Base-by-base conservation (phyloP, 2,113 vertebrate genomes). In the Rhinogobius similis region DNA sequence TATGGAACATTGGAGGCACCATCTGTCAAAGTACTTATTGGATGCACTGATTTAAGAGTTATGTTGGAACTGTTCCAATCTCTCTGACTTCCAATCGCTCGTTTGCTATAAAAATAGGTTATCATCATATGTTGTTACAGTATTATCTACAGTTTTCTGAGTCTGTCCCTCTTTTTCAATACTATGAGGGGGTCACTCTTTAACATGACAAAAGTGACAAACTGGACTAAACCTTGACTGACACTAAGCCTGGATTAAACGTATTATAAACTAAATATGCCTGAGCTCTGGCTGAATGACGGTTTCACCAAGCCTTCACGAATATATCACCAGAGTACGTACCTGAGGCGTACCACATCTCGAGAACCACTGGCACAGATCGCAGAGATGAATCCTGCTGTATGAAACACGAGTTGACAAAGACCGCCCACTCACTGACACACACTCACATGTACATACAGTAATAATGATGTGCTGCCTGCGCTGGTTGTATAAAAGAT, bases 401-500 rank as follows among this genome's bases (percentile, higher is more conserved):
- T 72, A 67, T 56, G 68, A n/a, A 61, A 68, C 26, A 63, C 62
- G 27, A 66, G 68, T 44, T 68, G n/a, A 69, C 46, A 65, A 23
- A 58, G n/a, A 65, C 52, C 61, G 46, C 9, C n/a, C 39, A 66
- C 52, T 41, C 70, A 65, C 10, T 64, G 55, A 68, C 20, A 62
- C 20, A 44, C 1, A 64, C 64, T 14, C 44, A 50, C 62, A 67
- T 59, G 43, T 0, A 11, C 73, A 55, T 13, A 74, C 59, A 79
- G 53, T 82, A 88, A 90, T 69, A 77, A 72, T 81, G 66, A 83
- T 75, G 50, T 74, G 55, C 58, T 61, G 83, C 48, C 73, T 61
- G 75, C 27, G 82, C 82, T 84, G 21, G 62, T 89, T 82, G 87
- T 89, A 92, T 70, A 91, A 92, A 92, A 90, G 82, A 90, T 92